phyloP scores from a whole-genome alignment of 2,888 invertebrate genomes.

The Anagyrus pseudococci region DNA sequence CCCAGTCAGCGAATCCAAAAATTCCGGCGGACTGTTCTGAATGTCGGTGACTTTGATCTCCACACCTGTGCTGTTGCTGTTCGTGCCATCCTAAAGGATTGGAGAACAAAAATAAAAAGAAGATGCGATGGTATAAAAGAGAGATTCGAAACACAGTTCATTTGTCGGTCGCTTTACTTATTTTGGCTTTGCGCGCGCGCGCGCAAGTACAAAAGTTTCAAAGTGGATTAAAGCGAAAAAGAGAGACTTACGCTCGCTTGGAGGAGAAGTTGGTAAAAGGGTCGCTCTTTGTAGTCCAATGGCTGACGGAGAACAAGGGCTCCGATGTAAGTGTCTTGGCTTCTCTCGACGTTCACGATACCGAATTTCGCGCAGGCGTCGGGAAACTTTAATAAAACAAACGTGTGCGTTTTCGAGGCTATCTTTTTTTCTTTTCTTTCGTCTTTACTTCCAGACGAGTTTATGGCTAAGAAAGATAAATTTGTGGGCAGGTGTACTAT shows the following conservation, averaged over 20 bases:
- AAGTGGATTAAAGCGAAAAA: slow-evolving; percentile 12
- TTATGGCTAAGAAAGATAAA: no score
- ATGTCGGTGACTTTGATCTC: slow-evolving; percentile 83
- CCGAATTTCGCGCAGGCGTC: slow-evolving; percentile 77
- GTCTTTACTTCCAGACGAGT: no score
- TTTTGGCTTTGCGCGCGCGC: no score
- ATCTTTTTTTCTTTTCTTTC: no score
- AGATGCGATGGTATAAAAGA: no score
- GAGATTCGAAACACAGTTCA: no score
- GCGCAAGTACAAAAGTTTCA: background rate
- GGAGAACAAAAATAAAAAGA: background rate
- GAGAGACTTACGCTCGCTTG: slow-evolving; percentile 73
- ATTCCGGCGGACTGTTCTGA: slow-evolving; percentile 86
- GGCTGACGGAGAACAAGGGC: slow-evolving; percentile 73
- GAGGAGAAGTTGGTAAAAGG: slow-evolving; percentile 79
- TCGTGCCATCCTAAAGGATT: slow-evolving; percentile 75
- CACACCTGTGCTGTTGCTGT: slow-evolving; percentile 76
- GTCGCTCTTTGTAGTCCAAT: slow-evolving; percentile 79
- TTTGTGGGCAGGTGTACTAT: no score
- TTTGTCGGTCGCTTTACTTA: no score
- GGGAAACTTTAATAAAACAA: slow-evolving; percentile 65
- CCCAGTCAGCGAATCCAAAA: slow-evolving; percentile 80
- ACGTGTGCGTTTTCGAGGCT: no score
- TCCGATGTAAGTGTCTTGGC: slow-evolving; percentile 75
- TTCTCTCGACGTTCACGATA: slow-evolving; percentile 69